These are phyloP conservation scores for Sebastiscus albofasciatus DNA, from an alignment of 2,797 vertebrate species.

Conservation along the genomic window DNA sequence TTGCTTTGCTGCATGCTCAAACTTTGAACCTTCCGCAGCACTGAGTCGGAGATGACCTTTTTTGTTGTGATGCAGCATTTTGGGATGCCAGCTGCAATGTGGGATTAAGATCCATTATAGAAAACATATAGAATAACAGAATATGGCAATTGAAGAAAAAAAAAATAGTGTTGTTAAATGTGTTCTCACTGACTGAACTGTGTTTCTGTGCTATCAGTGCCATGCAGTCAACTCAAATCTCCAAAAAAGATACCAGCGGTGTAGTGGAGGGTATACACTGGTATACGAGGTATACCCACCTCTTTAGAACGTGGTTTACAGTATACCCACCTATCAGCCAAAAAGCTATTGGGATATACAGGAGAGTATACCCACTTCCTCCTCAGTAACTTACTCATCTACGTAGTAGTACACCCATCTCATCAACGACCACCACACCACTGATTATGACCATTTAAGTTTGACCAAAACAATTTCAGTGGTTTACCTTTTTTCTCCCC, in stretches of 20 bases:
- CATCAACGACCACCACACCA: too few species aligned
- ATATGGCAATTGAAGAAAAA: background rate
- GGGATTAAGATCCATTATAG: background rate
- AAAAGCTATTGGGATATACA: too few species aligned
- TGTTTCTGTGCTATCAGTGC: background rate
- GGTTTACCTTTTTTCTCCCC: background rate
- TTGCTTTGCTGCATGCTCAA: conserved; percentile 2
- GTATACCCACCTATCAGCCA: too few species aligned
- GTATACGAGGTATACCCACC: too few species aligned
- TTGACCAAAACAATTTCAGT: background rate
- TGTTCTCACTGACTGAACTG: background rate
- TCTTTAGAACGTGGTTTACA: too few species aligned
- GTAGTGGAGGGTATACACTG: too few species aligned
- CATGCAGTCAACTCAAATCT: background rate
- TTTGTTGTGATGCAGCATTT: conserved; percentile 66
- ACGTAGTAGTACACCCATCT: too few species aligned
- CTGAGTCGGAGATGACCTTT: fast-evolving
- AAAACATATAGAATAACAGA: background rate
- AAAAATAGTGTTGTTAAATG: background rate
- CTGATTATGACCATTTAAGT: background rate
- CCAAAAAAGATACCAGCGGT: too few species aligned
- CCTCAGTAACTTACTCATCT: too few species aligned
- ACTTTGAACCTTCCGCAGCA: fast-evolving
- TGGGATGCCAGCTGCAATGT: conserved; percentile 59
- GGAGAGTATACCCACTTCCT: too few species aligned